Evolutionary conservation across 2,113 vertebrate genomes (phyloP).

Genomic region (Zootoca vivipara): DNA sequence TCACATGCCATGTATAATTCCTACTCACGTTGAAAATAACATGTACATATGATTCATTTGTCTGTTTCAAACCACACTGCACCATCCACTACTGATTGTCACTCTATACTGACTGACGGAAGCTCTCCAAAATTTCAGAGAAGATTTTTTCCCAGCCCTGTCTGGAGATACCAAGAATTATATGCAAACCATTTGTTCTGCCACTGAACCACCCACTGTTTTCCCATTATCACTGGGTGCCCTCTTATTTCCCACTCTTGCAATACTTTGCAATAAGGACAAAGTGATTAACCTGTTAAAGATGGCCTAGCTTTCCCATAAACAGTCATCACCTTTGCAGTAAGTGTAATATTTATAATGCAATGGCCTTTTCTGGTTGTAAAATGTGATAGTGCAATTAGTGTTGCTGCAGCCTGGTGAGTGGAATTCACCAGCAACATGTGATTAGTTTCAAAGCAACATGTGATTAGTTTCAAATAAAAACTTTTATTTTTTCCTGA

Average conservation of each 20-base stretch:
- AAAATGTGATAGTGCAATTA: background rate
- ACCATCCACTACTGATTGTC: no score
- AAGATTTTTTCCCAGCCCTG: background rate
- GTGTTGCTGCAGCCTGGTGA: background rate
- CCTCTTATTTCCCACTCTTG: background rate
- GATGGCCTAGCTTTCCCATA: background rate
- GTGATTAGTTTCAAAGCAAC: background rate
- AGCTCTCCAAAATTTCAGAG: background rate
- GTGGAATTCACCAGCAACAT: background rate
- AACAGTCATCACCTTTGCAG: background rate
- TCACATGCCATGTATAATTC: background rate
- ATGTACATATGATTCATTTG: background rate
- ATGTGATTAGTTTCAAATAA: background rate
- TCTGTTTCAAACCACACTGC: background rate
- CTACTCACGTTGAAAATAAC: no score
- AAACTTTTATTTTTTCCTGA: background rate
- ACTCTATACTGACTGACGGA: background rate
- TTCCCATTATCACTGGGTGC: background rate
- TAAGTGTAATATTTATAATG: background rate
- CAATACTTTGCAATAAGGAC: background rate
- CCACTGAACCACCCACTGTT: background rate
- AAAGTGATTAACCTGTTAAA: background rate
- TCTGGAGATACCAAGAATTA: background rate
- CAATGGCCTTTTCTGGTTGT: background rate
- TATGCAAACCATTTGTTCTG: background rate